Evolutionary conservation across 2,888 invertebrate species (phyloP).

Genomic region (Rotaria macrura): DNA sequence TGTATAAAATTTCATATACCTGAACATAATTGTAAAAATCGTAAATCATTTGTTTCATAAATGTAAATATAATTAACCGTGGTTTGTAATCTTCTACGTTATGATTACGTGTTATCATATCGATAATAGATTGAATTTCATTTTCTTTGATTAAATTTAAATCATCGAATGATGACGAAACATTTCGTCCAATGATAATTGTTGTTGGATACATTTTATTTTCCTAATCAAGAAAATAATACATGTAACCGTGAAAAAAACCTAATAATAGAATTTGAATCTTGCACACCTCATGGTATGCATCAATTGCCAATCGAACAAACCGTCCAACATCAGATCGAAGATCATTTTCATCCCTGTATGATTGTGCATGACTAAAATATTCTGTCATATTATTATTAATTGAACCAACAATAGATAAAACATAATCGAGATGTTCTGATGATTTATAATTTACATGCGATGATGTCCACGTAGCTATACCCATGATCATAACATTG

Average conservation of each 20-base stretch:
- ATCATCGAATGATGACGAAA: not conserved
- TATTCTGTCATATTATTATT: not conserved
- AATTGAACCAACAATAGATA: not conserved
- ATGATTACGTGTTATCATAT: not conserved
- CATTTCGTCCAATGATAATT: constrained; percentile 3
- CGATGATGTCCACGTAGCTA: not conserved
- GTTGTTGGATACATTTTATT: constrained; percentile 3
- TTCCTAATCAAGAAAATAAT: not conserved
- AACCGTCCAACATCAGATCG: not conserved
- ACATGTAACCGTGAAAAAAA: no score
- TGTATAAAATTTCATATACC: not conserved
- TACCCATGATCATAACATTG: not conserved
- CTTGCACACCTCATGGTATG: not conserved
- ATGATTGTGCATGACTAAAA: not conserved
- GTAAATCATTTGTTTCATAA: constrained; percentile 1
- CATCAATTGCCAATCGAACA: not conserved
- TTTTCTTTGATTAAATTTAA: not conserved
- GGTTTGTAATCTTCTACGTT: not conserved
- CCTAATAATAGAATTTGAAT: no score
- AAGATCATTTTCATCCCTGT: not conserved
- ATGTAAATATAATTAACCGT: not conserved
- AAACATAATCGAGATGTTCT: not conserved
- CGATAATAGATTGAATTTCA: not conserved
- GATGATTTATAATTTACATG: not conserved
- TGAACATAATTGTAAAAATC: not conserved